Evolutionary conservation across 2,113 vertebrate genomes (phyloP).

Genomic region (Istiophorus platypterus): DNA sequence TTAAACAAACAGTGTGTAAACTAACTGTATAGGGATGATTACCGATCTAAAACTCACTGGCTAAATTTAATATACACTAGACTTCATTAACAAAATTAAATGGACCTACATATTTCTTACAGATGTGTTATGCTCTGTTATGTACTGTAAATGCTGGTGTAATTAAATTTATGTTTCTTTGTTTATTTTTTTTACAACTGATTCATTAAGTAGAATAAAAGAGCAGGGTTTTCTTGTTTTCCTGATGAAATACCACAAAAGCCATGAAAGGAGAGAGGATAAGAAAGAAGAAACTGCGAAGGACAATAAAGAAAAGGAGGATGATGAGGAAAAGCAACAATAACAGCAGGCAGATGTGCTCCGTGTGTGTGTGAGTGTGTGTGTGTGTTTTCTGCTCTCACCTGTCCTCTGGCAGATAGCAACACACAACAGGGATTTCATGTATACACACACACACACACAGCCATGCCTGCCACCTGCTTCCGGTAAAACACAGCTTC

Average conservation of each 20-base stretch:
- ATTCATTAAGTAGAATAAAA: background rate
- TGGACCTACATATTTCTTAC: background rate
- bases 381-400: constrained; percentile 63
- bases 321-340: constrained; percentile 19
- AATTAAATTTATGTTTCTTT: background rate
- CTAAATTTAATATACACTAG: background rate
- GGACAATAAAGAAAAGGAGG: constrained; percentile 24
- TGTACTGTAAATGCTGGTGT: background rate
- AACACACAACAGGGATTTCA: constrained; percentile 43
- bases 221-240: background rate
- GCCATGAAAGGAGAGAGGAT: background rate
- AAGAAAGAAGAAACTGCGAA: constrained; percentile 18
- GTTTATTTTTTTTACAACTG: background rate
- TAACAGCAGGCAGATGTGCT: constrained; percentile 76
- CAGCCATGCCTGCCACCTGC: constrained; percentile 79
- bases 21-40: too few relatives aligned
- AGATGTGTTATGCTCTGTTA: constrained; percentile 1
- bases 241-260: constrained; percentile 5
- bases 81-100: background rate
- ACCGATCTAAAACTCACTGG: too few relatives aligned
- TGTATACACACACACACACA: constrained; percentile 53
- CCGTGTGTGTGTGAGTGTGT: constrained; percentile 30
- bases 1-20: too few relatives aligned
- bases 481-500: constrained; percentile 81
- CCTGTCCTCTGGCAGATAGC: constrained; percentile 75